Evolutionary conservation across 2,113 vertebrate species (phyloP).

Genomic region (Spea bombifrons): DNA sequence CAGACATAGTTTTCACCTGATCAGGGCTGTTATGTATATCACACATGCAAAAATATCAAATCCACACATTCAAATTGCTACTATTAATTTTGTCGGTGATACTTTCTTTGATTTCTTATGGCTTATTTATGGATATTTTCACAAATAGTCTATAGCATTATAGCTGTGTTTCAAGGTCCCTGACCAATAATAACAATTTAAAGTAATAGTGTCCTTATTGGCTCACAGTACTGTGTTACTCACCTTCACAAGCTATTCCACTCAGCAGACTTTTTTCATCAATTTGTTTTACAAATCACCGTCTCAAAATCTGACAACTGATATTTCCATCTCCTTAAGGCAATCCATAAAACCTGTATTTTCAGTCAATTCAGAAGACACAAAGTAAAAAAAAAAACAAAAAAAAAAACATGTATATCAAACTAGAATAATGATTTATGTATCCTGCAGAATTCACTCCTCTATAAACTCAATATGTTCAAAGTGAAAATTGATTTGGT

Average conservation of each 20-base stretch:
- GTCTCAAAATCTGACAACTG: constrained; percentile 47
- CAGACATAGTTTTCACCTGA: too few species aligned
- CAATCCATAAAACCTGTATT: constrained; percentile 44
- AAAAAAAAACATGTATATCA: neutral
- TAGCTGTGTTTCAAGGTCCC: constrained; percentile 37
- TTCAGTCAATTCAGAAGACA: constrained; percentile 26
- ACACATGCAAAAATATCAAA: constrained; percentile 22
- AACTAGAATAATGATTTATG: constrained; percentile 39
- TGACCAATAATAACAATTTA: constrained; percentile 49
- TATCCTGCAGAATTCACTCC: constrained; percentile 23
- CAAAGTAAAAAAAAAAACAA: constrained; percentile 16
- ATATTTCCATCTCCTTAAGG: constrained; percentile 47
- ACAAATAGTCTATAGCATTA: constrained; percentile 33
- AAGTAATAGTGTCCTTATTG: constrained; percentile 43
- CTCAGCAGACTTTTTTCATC: constrained; percentile 46
- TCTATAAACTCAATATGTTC: constrained; percentile 12
- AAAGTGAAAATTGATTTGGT: neutral
- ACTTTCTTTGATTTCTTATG: constrained; percentile 38
- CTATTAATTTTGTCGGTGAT: constrained; percentile 46
- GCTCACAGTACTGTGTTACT: constrained; percentile 15
- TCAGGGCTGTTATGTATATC: too few species aligned
- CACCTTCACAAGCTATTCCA: constrained; percentile 39
- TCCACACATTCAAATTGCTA: constrained; percentile 33
- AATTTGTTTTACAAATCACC: constrained; percentile 49
- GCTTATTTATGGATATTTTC: constrained; percentile 45